These are phyloP conservation scores for Gymnocypris eckloni DNA, from an alignment of 2,797 vertebrate genomes.

Conservation along the genomic window DNA sequence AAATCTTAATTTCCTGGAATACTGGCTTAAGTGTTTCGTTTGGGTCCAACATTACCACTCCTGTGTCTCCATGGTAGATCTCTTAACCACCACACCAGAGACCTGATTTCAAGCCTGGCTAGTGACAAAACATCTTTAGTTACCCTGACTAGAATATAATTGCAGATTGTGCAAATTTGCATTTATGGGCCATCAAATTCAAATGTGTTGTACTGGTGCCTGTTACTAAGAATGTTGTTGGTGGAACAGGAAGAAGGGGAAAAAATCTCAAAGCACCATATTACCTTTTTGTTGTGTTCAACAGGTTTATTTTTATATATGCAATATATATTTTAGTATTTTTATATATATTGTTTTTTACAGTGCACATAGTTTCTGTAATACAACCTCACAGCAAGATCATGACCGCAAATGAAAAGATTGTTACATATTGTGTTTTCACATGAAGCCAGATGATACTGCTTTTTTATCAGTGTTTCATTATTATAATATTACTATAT, in stretches of 20 bases:
- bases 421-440: not conserved
- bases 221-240: not conserved
- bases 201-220: not conserved
- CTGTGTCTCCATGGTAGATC: no score
- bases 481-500: not conserved
- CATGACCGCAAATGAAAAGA: not conserved
- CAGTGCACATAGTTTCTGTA: not conserved
- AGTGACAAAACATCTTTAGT: not conserved
- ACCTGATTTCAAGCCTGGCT: no score
- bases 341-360: not conserved
- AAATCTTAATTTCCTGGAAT: no score
- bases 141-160: not conserved
- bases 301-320: not conserved
- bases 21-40: no score
- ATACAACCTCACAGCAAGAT: not conserved
- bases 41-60: no score
- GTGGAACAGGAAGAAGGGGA: no score
- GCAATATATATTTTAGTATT: no score
- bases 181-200: not conserved
- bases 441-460: not conserved
- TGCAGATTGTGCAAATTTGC: not conserved
- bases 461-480: not conserved
- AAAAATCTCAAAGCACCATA: not conserved
- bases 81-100: no score
- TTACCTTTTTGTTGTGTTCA: not conserved